phyloP scores from a whole-genome alignment of 2,113 vertebrate genomes.

The Upupa epops region DNA sequence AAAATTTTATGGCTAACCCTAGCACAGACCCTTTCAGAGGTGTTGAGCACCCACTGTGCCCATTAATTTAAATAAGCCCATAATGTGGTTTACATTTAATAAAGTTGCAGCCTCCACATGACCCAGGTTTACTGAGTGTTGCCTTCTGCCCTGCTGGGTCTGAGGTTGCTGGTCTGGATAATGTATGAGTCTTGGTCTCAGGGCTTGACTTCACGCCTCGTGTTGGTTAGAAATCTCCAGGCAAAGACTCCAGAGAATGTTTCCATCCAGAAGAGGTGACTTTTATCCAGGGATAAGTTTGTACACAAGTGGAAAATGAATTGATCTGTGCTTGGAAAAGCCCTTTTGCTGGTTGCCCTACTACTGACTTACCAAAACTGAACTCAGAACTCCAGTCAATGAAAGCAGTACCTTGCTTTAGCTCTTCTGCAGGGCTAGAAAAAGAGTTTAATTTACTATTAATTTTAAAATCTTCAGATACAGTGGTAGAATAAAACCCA shows the following conservation, averaged over 20 bases:
- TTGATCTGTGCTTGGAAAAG: background rate
- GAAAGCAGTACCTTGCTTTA: background rate
- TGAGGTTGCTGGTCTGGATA: constrained; percentile 41
- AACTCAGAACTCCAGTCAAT: background rate
- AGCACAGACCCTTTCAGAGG: constrained; percentile 57
- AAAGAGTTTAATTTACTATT: background rate
- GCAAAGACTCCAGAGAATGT: background rate
- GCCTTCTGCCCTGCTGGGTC: constrained; percentile 54
- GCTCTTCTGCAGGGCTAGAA: background rate
- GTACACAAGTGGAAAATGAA: background rate
- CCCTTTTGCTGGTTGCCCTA: background rate
- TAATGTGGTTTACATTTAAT: constrained; percentile 69
- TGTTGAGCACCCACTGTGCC: constrained; percentile 63
- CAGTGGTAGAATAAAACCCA: background rate
- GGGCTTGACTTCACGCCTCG: background rate
- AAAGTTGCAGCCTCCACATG: constrained; percentile 61
- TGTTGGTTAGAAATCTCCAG: background rate
- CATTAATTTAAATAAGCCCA: constrained; percentile 67
- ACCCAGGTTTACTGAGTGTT: constrained; percentile 65
- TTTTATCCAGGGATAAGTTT: background rate
- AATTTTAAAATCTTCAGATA: background rate
- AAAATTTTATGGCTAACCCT: constrained; percentile 42
- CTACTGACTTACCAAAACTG: background rate
- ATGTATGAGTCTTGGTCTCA: background rate
- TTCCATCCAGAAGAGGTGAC: background rate